A percentile compares a stretch with the other conserved stretches of the same genome.
phyloP scores from a whole-genome alignment of 2,888 invertebrate species.

The Serripes groenlandicus region DNA sequence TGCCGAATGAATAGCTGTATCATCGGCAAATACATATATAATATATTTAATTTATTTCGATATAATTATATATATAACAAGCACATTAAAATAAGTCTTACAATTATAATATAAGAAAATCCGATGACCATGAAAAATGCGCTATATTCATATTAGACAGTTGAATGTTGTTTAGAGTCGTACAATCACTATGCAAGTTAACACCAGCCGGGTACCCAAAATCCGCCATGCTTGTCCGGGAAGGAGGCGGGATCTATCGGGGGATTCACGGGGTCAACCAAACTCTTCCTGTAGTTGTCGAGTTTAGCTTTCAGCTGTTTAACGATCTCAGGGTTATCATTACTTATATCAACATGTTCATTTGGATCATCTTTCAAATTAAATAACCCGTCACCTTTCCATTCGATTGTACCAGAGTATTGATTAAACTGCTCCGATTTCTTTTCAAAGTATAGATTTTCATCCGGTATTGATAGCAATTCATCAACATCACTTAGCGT shows the following conservation, averaged over 20 bases:
- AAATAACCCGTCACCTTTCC: slow-evolving; percentile 28
- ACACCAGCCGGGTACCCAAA: slow-evolving; percentile 71
- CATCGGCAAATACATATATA: no score
- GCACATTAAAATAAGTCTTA: no score
- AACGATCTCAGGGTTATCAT: slow-evolving; percentile 46
- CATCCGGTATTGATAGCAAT: neutral
- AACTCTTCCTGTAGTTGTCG: slow-evolving; percentile 33
- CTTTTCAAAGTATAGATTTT: slow-evolving; percentile 4
- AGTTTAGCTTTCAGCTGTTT: slow-evolving; percentile 35
- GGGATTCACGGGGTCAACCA: slow-evolving; percentile 32
- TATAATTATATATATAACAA: no score
- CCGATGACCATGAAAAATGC: no score
- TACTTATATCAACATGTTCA: slow-evolving; percentile 57
- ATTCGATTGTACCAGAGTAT: neutral
- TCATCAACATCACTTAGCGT: neutral
- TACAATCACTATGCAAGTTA: no score
- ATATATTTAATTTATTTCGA: no score
- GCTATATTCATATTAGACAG: no score
- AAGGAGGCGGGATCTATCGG: slow-evolving; percentile 37
- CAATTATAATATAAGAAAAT: no score
- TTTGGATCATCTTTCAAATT: slow-evolving; percentile 58
- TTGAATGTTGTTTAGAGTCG: no score
- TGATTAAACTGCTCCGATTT: neutral
- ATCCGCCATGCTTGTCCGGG: slow-evolving; percentile 61
- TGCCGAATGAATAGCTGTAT: no score